Conservation (phyloP, 1,140 invertebrate species). For the Lysiphlebus fabarum region DNA sequence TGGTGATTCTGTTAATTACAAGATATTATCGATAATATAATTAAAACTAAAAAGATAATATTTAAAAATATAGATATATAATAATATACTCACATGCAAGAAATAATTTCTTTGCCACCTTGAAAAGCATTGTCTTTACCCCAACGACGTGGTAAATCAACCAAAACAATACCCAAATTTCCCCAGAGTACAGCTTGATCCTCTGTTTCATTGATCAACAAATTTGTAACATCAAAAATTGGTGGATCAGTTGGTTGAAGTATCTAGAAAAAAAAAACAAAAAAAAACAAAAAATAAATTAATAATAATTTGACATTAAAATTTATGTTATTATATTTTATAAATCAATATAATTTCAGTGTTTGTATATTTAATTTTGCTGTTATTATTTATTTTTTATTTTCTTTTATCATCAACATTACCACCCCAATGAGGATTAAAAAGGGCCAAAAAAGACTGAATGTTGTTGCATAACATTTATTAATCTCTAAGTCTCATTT, state of each 20-base stretch:
- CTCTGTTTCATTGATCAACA: constrained; percentile 51
- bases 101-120: constrained; percentile 43
- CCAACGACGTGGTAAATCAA: constrained; percentile 54
- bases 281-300: constrained; percentile 1
- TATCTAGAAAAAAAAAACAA: constrained; percentile 41
- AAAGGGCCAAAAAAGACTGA: no score
- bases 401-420: no score
- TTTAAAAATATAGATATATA: constrained; percentile 29
- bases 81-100: constrained; percentile 45
- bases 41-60: constrained; percentile 2
- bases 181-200: constrained; percentile 51
- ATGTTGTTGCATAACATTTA: background rate
- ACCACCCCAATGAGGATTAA: no score
- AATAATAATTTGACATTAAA: no score
- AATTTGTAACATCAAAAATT: constrained; percentile 51
- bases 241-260: constrained; percentile 50
- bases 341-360: no score
- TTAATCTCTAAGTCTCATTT: constrained; percentile 2
- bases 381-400: no score
- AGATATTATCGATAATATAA: background rate
- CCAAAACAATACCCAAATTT: constrained; percentile 45
- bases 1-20: no score
- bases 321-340: no score
- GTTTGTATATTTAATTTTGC: no score
- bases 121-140: constrained; percentile 48